These are phyloP conservation scores for Smutsia gigantea DNA, from an alignment of 2,797 vertebrate genomes.

Conservation along the genomic window DNA sequence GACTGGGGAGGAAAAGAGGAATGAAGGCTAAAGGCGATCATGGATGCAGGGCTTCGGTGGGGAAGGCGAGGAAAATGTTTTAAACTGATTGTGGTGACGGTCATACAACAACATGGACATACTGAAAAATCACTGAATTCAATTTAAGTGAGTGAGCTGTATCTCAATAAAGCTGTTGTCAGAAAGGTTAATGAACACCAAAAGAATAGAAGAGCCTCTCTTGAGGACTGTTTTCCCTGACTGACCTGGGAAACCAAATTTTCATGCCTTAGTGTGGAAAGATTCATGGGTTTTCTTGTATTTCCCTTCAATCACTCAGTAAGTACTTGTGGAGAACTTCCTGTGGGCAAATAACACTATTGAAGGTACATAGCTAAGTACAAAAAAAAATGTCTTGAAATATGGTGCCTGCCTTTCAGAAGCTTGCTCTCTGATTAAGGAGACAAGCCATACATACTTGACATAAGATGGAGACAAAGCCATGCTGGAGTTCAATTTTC, in stretches of 20 bases:
- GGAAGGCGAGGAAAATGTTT: neutral
- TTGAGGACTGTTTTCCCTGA: neutral
- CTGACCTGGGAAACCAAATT: constrained; percentile 22
- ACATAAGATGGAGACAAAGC: neutral
- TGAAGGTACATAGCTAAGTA: neutral
- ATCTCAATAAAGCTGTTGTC: neutral
- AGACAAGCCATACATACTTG: neutral
- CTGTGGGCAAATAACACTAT: neutral
- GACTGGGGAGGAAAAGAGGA: neutral
- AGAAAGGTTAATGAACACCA: neutral
- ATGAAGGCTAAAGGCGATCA: neutral
- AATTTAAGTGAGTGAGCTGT: constrained; percentile 9
- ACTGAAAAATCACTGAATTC: neutral
- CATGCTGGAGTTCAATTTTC: neutral
- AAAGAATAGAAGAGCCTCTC: neutral
- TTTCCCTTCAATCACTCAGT: neutral
- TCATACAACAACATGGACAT: neutral
- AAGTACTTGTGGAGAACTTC: constrained; percentile 20
- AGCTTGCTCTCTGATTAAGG: neutral
- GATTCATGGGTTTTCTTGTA: neutral
- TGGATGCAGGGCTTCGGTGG: neutral
- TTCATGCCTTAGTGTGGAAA: neutral
- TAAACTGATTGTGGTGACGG: neutral
- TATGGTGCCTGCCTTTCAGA: neutral
- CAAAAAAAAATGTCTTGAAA: neutral